Conservation (phyloP, 2,888 invertebrate species). For the Athalia circularis region DNA sequence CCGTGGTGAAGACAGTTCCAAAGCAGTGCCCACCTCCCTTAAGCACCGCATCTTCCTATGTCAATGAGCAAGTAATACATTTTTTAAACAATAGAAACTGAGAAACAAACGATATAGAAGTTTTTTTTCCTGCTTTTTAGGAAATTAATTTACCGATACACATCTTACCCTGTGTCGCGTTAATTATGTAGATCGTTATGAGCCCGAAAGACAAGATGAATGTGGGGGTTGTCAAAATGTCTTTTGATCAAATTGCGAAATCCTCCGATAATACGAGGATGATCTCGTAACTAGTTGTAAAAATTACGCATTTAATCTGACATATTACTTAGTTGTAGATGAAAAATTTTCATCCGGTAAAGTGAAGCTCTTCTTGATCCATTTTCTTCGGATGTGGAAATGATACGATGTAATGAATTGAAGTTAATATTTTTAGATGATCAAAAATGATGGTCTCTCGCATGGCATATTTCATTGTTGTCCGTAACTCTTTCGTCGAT, state of each 20-base stretch:
- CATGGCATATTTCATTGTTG: no score
- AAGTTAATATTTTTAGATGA: no score
- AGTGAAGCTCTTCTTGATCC: no score
- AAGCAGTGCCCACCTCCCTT: constrained; percentile 29
- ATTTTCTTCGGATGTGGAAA: no score
- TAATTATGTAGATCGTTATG: background rate
- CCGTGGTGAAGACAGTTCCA: constrained; percentile 21
- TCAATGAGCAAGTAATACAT: constrained; percentile 10
- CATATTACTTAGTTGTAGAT: no score
- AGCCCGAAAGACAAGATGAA: background rate
- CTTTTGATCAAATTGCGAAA: background rate
- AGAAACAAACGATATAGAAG: background rate
- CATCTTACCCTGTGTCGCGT: constrained; percentile 22
- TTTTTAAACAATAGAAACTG: background rate
- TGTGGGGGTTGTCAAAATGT: background rate
- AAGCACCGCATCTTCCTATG: constrained; percentile 26
- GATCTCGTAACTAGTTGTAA: no score
- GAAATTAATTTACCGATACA: background rate
- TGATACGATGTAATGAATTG: no score
- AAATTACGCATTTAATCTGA: no score
- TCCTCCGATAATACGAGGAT: no score
- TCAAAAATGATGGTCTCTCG: no score
- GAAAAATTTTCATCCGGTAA: no score
- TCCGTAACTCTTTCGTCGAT: background rate
- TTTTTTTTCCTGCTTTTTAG: background rate